phyloP scores from a whole-genome alignment of 2,113 vertebrate species.

The Nannobrachium achirus region DNA sequence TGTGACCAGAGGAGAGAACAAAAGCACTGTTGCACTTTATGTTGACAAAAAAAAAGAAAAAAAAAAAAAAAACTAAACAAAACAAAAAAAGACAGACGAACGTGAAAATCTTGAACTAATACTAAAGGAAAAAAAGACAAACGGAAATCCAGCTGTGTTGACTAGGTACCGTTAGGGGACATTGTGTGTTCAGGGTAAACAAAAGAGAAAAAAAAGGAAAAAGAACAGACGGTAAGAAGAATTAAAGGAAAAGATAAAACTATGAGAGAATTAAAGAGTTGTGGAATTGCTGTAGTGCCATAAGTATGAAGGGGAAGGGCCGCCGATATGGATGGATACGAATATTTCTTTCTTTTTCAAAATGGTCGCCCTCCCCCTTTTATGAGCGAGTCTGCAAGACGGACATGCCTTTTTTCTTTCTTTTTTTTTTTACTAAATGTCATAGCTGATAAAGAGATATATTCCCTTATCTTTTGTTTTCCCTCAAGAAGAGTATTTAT shows the following conservation, averaged over 20 bases:
- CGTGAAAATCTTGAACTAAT: slow-evolving; percentile 30
- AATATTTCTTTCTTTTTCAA: slow-evolving; percentile 22
- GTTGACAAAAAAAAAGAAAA: slow-evolving; percentile 78
- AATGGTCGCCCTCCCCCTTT: slow-evolving; percentile 58
- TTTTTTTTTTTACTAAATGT: slow-evolving; percentile 47
- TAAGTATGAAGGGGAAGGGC: slow-evolving; percentile 73
- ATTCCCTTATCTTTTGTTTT: slow-evolving; percentile 63
- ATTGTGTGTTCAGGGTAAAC: slow-evolving; percentile 69
- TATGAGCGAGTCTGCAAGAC: slow-evolving; percentile 66
- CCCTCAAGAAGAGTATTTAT: slow-evolving; percentile 79
- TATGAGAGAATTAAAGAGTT: slow-evolving; percentile 42
- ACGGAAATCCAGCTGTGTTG: slow-evolving; percentile 65
- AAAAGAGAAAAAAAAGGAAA: slow-evolving; percentile 30
- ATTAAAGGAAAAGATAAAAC: slow-evolving; percentile 19
- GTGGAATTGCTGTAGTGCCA: slow-evolving; percentile 79
- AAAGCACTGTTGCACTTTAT: slow-evolving; percentile 99
- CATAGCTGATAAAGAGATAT: slow-evolving; percentile 68
- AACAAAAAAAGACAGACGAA: slow-evolving; percentile 47
- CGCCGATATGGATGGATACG: slow-evolving; percentile 47
- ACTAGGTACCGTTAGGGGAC: slow-evolving; percentile 71
- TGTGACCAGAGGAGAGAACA: slow-evolving; percentile 79
- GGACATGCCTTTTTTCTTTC: slow-evolving; percentile 60
- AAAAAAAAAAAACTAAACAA: slow-evolving; percentile 55
- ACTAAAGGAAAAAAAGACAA: slow-evolving; percentile 50
- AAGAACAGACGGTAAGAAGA: slow-evolving; percentile 1